phyloP scores from a whole-genome alignment of 2,797 vertebrate genomes.

The Lycodopsis pacificus region DNA sequence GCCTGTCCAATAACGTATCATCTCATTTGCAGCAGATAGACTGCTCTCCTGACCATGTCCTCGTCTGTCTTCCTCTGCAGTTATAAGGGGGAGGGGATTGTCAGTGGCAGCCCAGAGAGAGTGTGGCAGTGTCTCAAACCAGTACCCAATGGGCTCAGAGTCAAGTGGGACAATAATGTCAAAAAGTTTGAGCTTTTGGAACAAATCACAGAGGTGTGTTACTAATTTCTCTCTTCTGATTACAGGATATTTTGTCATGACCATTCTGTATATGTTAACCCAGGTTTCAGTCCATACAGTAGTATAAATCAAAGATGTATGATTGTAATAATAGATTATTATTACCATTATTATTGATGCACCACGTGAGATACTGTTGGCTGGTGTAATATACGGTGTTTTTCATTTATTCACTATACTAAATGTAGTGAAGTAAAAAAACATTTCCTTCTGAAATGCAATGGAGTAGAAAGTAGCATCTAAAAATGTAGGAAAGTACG shows the following conservation, averaged over 20 bases:
- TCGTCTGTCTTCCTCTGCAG: slow-evolving; percentile 70
- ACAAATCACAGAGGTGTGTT: slow-evolving; percentile 86
- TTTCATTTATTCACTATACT: too few relatives aligned
- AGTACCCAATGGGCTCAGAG: slow-evolving; percentile 85
- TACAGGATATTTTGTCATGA: background rate
- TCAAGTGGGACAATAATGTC: slow-evolving; percentile 94
- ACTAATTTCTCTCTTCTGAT: background rate
- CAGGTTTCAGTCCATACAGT: background rate
- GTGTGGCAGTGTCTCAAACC: slow-evolving; percentile 95
- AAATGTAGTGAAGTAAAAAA: too few relatives aligned
- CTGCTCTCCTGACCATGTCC: background rate
- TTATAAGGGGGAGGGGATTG: slow-evolving; percentile 90
- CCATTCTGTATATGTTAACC: background rate
- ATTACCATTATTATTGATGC: too few relatives aligned
- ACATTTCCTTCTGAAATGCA: too few relatives aligned
- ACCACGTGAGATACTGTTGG: too few relatives aligned
- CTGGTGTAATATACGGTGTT: too few relatives aligned
- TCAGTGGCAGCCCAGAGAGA: slow-evolving; percentile 79
- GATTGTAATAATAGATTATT: too few relatives aligned
- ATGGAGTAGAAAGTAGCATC: too few relatives aligned
- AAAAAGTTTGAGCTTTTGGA: slow-evolving; percentile 90
- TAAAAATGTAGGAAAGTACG: too few relatives aligned
- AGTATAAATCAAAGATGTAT: background rate
- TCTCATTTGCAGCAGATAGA: slow-evolving; percentile 13
- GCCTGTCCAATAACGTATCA: background rate